These are phyloP conservation scores for Pteria penguin DNA, from an alignment of 2,888 invertebrate genomes.

Conservation along the genomic window DNA sequence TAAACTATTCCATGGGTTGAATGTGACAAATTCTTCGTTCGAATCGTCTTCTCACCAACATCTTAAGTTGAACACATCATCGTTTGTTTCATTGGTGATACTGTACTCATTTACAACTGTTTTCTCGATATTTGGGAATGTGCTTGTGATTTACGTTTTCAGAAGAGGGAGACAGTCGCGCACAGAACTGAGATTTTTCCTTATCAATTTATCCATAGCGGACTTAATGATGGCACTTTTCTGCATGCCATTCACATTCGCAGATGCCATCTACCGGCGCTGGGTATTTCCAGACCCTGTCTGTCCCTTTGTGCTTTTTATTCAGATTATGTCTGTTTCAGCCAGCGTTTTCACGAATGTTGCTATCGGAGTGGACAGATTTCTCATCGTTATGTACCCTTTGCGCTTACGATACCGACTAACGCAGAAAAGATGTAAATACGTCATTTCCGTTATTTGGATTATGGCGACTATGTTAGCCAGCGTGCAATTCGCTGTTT, in stretches of 20 bases:
- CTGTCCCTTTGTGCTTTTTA: conserved; percentile 81
- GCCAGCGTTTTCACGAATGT: conserved; percentile 81
- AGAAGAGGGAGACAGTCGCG: conserved; percentile 78
- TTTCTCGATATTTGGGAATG: conserved; percentile 81
- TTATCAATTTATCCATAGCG: conserved; percentile 90
- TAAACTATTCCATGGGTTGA: no score
- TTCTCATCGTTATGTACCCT: conserved; percentile 72
- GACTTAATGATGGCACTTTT: conserved; percentile 94
- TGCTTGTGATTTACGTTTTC: conserved; percentile 81
- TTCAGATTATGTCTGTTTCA: conserved; percentile 81
- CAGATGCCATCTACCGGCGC: conserved; percentile 76
- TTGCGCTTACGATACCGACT: conserved; percentile 79
- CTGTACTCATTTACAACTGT: conserved; percentile 81
- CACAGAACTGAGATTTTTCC: conserved; percentile 83
- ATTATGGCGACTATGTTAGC: conserved; percentile 76
- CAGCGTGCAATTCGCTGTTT: conserved; percentile 78
- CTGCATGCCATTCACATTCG: conserved; percentile 92
- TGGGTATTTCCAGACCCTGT: conserved; percentile 81
- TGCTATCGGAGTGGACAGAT: conserved; percentile 81
- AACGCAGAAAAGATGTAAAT: conserved; percentile 73
- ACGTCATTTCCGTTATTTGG: conserved; percentile 80
- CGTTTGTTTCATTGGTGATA: conserved; percentile 65
- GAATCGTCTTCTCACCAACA: no score
- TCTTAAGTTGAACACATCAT: conserved; percentile 3
- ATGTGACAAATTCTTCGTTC: no score